Conservation (phyloP, 2,888 invertebrate genomes). For the Lasioglossum leucozonium region DNA sequence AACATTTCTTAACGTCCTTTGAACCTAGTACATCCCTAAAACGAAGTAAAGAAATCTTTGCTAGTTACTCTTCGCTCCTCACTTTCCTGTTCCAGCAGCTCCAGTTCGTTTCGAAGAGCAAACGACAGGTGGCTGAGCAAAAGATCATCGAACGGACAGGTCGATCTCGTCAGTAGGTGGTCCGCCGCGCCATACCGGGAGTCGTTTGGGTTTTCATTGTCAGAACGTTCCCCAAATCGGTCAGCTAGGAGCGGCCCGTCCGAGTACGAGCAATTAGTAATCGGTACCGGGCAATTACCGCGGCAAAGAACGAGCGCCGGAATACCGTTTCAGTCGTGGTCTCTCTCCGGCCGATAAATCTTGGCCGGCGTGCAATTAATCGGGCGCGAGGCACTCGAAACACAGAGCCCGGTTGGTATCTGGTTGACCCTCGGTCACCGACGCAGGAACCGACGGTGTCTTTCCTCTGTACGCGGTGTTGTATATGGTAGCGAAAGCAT, state of each 20-base stretch:
- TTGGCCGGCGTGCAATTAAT: constrained; percentile 79
- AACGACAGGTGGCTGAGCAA: not conserved
- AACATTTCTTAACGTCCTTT: not conserved
- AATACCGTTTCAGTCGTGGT: constrained; percentile 74
- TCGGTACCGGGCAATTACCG: constrained; percentile 74
- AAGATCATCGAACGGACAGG: not conserved
- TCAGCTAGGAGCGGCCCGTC: constrained; percentile 29
- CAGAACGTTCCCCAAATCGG: constrained; percentile 61
- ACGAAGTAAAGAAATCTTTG: not conserved
- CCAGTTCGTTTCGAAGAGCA: not conserved
- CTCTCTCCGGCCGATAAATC: constrained; percentile 79
- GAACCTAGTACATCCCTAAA: not conserved
- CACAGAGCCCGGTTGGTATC: constrained; percentile 75
- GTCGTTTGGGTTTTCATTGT: constrained; percentile 53
- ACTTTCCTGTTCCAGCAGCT: not conserved
- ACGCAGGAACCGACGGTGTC: constrained; percentile 68
- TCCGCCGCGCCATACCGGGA: not conserved
- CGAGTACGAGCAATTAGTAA: constrained; percentile 75
- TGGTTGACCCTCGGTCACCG: constrained; percentile 79
- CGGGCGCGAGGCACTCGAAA: constrained; percentile 77
- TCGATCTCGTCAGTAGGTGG: not conserved
- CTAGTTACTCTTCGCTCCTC: not conserved
- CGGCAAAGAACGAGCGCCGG: constrained; percentile 68
- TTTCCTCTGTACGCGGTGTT: constrained; percentile 64
- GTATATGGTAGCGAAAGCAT: constrained; percentile 66